Evolutionary conservation across 2,797 vertebrate genomes (phyloP).

Genomic region (Rachycentron canadum): DNA sequence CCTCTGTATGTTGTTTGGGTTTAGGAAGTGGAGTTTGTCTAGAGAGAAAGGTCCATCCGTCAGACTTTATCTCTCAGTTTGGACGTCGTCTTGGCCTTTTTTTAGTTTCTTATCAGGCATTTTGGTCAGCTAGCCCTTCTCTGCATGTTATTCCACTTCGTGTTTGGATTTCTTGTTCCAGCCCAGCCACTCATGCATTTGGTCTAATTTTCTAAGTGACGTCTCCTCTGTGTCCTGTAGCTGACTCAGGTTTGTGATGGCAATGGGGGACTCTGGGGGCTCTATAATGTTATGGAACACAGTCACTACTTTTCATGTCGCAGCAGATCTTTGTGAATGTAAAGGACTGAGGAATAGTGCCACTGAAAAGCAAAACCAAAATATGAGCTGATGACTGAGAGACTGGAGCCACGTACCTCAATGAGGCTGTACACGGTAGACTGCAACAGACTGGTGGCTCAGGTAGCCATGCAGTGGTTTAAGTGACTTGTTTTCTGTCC

Average conservation of each 20-base stretch:
- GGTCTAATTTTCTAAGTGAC: slow-evolving; percentile 11
- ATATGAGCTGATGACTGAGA: neutral
- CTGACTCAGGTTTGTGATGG: slow-evolving; percentile 20
- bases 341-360: neutral
- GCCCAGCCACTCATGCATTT: slow-evolving; percentile 24
- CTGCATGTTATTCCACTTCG: slow-evolving; percentile 9
- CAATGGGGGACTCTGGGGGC: neutral
- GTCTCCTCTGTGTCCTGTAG: slow-evolving; percentile 16
- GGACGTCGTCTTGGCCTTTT: slow-evolving; percentile 24
- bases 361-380: too few species aligned
- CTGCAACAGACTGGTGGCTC: neutral
- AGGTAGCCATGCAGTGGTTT: neutral
- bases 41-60: slow-evolving; percentile 6
- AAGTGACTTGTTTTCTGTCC: neutral
- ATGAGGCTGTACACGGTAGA: neutral
- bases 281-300: neutral
- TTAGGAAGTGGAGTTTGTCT: slow-evolving; percentile 32
- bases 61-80: slow-evolving; percentile 13
- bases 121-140: slow-evolving; percentile 15
- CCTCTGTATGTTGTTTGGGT: slow-evolving; percentile 44
- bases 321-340: neutral
- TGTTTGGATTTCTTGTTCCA: slow-evolving; percentile 34
- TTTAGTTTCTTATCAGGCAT: slow-evolving; percentile 29
- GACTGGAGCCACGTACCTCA: neutral
- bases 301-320: neutral